phyloP scores from a whole-genome alignment of 1,140 invertebrate genomes.

The Papilio glaucus region DNA sequence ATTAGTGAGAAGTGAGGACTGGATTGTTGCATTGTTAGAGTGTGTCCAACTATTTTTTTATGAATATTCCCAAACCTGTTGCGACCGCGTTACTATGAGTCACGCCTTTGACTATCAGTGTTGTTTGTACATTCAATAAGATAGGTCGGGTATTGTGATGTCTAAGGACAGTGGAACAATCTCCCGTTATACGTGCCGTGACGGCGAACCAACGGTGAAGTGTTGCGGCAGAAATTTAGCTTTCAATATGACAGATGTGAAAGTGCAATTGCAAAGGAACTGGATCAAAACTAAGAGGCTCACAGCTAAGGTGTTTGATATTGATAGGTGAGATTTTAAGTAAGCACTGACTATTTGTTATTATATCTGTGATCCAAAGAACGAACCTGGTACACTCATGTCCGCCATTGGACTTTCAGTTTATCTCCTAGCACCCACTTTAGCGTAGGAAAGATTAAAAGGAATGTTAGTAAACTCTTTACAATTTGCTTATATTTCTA shows the following conservation, averaged over 20 bases:
- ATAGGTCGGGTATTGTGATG: conserved; percentile 11
- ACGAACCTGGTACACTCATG: no score
- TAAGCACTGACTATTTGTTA: no score
- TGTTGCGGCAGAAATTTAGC: conserved; percentile 54
- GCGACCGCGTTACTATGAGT: conserved; percentile 3
- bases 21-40: conserved; percentile 17
- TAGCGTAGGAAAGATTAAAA: no score
- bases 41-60: background rate
- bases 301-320: no score
- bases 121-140: conserved; percentile 25
- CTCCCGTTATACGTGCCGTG: conserved; percentile 37
- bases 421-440: no score
- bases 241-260: conserved; percentile 55
- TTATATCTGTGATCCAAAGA: no score
- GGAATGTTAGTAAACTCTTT: no score
- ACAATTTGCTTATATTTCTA: no score
- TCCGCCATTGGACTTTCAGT: no score
- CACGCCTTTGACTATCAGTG: conserved; percentile 26
- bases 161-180: conserved; percentile 9
- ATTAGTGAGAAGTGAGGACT: conserved; percentile 12
- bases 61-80: conserved; percentile 30
- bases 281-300: conserved; percentile 64
- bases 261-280: conserved; percentile 54
- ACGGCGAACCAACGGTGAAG: conserved; percentile 51
- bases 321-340: no score